Base-by-base conservation (phyloP, 2,888 invertebrate species). In the Cheilosia vernalis region DNA sequence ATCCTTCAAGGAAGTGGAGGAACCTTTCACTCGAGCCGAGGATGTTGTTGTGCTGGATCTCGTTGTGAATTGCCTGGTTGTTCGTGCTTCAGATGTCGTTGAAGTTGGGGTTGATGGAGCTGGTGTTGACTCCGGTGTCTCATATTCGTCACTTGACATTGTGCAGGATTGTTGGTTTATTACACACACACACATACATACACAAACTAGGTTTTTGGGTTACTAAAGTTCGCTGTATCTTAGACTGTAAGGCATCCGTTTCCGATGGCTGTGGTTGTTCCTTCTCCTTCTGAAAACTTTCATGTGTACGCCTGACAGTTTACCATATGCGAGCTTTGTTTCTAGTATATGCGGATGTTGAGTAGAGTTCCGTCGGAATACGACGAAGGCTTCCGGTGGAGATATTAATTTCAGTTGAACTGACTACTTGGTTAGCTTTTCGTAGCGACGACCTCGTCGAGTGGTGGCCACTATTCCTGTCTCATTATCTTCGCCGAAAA, bases 141-240 rank as follows among this genome's bases (percentile, higher is more conserved):
- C 72, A 21, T 79, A 84, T 70, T 84, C 84, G 27, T 84, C 84
- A 70, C 84, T 84, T 74, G 84, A 84, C 84, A 84, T 84, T 74
- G 61, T 79, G 58, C 15, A 37, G 19, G 5, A 49, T 17, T 37
- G 33, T 42, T 30, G 17, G 17, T 47, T 21, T 3, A 27, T 30
- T 58, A 15, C 33, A 37, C 70, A 70, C 60, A 58, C 60, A 42
- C 27, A 27, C 42, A 19, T 15, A 3, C 15, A 37, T 15, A 15
- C 33, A 21, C 4, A 15, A 51, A 73, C 30, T 73, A n/a, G 63
- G 55, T 53, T 63, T 44, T 17, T 63, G 53, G 55, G 73, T 63
- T 73, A 33, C 53, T 53, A 61, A 40, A 49, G 53, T 15, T 30
- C n/a, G 47, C 58, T 40, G 58, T 70, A 24, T 27, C 37, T 64